Conservation (phyloP, 2,113 vertebrate species). For the Sprattus sprattus region DNA sequence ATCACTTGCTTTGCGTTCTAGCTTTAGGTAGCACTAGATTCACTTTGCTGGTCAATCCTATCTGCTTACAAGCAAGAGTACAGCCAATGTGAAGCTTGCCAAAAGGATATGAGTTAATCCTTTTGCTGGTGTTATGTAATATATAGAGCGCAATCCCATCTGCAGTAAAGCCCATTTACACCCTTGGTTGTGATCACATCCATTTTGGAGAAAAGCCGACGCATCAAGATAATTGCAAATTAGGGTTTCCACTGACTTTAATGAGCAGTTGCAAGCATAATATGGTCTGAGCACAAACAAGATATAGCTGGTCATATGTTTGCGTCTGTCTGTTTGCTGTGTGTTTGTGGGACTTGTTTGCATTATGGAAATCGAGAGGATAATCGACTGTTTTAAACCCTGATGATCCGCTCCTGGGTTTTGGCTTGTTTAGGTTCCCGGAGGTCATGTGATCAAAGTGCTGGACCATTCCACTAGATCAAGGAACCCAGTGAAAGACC, state of each 20-base stretch:
- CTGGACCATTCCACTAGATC: neutral
- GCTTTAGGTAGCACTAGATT: neutral
- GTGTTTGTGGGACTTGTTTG: neutral
- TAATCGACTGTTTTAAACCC: neutral
- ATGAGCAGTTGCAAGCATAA: neutral
- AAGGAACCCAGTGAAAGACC: neutral
- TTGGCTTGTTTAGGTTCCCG: neutral
- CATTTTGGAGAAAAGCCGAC: neutral
- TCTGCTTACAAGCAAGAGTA: neutral
- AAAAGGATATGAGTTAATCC: slow-evolving; percentile 6
- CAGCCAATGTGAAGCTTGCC: neutral
- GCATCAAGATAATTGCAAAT: neutral
- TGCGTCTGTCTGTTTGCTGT: neutral
- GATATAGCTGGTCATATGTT: neutral
- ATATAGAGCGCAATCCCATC: neutral
- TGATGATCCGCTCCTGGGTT: neutral
- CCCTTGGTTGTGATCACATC: neutral
- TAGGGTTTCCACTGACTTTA: neutral
- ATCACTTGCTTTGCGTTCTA: neutral
- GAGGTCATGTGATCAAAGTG: neutral
- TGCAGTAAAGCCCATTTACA: neutral
- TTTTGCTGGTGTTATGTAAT: neutral
- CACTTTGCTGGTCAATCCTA: neutral
- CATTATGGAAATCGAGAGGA: neutral
- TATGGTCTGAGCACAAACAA: neutral